A percentile compares a stretch with the other conserved stretches of the same genome.
These are phyloP conservation scores for Rhabdomys dilectus DNA, from an alignment of 2,113 vertebrate species.

Conservation along the genomic window DNA sequence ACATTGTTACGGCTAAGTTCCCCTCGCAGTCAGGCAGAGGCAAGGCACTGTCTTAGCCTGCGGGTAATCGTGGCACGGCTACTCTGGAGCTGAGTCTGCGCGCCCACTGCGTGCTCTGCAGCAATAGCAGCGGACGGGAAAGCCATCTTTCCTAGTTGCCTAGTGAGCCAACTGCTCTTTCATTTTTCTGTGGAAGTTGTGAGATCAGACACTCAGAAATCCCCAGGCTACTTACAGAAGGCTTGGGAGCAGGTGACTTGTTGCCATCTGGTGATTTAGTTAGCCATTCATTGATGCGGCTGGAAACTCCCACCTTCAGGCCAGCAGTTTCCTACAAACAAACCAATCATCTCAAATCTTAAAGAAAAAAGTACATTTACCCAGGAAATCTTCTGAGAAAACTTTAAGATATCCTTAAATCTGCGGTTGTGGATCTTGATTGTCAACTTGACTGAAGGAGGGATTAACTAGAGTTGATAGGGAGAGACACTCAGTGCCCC, in stretches of 20 bases:
- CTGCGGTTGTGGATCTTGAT: not conserved
- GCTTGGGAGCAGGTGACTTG: conserved; percentile 93
- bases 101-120: not conserved
- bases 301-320: conserved; percentile 97
- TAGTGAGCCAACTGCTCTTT: not conserved
- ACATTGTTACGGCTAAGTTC: not conserved
- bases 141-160: not conserved
- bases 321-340: conserved; percentile 95
- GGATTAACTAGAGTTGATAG: not conserved
- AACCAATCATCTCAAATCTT: not conserved
- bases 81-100: not conserved
- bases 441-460: not conserved
- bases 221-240: conserved; percentile 89
- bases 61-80: not conserved
- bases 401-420: not conserved
- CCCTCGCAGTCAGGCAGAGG: not conserved
- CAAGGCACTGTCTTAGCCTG: not conserved
- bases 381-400: not conserved
- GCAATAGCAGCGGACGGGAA: not conserved
- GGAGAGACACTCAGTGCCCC: not conserved
- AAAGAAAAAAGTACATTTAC: not conserved
- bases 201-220: not conserved
- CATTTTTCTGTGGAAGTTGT: not conserved
- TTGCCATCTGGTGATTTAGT: conserved; percentile 96
- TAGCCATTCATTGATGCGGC: conserved; percentile 98